Percentiles rank a stretch among this genome's conserved stretches.
Conservation (phyloP, 2,888 invertebrate genomes). For the Trachelus tabidus region DNA sequence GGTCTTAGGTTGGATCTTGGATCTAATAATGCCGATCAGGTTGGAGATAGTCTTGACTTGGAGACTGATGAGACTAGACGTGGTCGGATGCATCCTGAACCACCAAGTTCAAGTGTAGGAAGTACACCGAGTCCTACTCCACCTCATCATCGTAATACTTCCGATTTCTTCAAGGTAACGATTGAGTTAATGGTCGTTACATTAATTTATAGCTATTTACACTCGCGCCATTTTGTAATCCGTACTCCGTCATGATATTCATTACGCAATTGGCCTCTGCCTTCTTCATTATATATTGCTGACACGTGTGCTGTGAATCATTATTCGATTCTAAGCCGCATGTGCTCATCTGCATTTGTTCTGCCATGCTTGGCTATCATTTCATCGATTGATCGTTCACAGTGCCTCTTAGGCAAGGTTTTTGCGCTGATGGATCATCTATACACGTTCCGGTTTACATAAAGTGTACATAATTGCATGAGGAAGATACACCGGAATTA, state of each 20-base stretch:
- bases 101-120: constrained; percentile 60
- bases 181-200: neutral
- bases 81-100: constrained; percentile 58
- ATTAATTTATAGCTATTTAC: neutral
- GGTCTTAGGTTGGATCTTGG: constrained; percentile 65
- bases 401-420: neutral
- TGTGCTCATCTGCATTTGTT: neutral
- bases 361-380: neutral
- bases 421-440: neutral
- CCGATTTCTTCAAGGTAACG: constrained; percentile 67
- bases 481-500: neutral
- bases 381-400: neutral
- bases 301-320: neutral
- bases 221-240: neutral
- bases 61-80: constrained; percentile 53
- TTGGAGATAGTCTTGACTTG: constrained; percentile 43
- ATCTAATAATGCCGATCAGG: constrained; percentile 46
- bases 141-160: constrained; percentile 64
- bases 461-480: neutral
- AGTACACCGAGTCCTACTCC: constrained; percentile 62
- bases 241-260: neutral
- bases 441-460: neutral
- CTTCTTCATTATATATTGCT: neutral
- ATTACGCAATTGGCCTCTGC: neutral
- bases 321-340: neutral